phyloP scores from a whole-genome alignment of 2,797 vertebrate genomes.

The Sebastiscus tertius region DNA sequence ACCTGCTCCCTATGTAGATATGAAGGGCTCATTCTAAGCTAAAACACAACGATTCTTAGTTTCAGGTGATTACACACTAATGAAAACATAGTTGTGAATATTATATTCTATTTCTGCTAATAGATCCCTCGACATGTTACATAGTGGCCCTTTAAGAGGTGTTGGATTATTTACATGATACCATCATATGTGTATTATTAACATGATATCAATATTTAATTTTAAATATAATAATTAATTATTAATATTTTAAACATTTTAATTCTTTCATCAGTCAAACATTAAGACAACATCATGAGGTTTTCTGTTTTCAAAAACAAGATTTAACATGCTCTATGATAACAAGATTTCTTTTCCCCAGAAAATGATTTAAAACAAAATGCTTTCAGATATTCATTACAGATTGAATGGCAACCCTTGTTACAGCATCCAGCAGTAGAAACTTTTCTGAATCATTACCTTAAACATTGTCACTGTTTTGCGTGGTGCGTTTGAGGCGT shows the following conservation, averaged over 20 bases:
- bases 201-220: no score
- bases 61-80: no score
- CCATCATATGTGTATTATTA: background rate
- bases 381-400: background rate
- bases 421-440: background rate
- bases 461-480: background rate
- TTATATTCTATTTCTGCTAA: no score
- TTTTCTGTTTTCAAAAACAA: background rate
- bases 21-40: no score
- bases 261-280: background rate
- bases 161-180: accelerated
- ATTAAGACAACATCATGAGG: background rate
- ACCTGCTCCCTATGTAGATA: no score
- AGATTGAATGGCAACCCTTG: background rate
- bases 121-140: no score
- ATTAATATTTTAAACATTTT: background rate
- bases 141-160: background rate
- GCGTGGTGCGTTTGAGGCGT: background rate
- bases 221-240: no score
- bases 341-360: background rate
- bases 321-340: background rate
- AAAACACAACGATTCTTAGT: no score
- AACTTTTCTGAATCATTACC: background rate
- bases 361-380: background rate
- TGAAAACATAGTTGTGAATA: no score